Base-by-base conservation (phyloP, 2,797 vertebrate genomes). In the Lacerta viridis region DNA sequence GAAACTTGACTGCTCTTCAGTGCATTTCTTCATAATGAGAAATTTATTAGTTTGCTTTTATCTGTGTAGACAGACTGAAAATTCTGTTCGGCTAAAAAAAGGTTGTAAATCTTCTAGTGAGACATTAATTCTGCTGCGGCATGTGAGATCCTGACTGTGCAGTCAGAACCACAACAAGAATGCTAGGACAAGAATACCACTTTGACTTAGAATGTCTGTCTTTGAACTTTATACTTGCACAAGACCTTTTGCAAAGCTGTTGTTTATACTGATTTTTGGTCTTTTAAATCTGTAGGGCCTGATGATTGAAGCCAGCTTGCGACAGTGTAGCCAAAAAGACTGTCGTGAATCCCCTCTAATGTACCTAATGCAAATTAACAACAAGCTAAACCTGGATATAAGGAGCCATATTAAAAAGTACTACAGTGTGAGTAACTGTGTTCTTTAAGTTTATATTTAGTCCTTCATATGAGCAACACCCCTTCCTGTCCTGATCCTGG, bases 321-420 rank as follows among this genome's bases (percentile, higher is more conserved):
- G 96, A 94, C 97, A 97, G 68, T 99, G 99, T 97, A 98, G 98
- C 94, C 98, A 99, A 91, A 87, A 95, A 89, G 93, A 97, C 25
- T 99, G 99, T 93, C 96, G 94, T 1, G 96, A 96, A 89, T 94
- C 95, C 69, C 98, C 98, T 64, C 87, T 98, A 66, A 96, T 93
- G 92, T 94, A 94, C 25, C 81, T 78, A 0, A 92, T 96, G 89
- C 97, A 98, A 92, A 97, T 99, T 95, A 96, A 91, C 96, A 99
- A 99, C 96, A 99, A 98, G 95, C 96, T 99, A 82, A 95, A 97
- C 3, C 86, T 99, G 93, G 99, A 99, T 96, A 98, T 99, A 94
- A 98, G 98, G 81, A 96, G 97, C 29, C 96, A 97, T 94, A 92
- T 99, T 94, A 98, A 95, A 92, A 99, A 96, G 86, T 98, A 98